Conservation (phyloP, 2,797 vertebrate species). For the Petrocephalus sullivani region DNA sequence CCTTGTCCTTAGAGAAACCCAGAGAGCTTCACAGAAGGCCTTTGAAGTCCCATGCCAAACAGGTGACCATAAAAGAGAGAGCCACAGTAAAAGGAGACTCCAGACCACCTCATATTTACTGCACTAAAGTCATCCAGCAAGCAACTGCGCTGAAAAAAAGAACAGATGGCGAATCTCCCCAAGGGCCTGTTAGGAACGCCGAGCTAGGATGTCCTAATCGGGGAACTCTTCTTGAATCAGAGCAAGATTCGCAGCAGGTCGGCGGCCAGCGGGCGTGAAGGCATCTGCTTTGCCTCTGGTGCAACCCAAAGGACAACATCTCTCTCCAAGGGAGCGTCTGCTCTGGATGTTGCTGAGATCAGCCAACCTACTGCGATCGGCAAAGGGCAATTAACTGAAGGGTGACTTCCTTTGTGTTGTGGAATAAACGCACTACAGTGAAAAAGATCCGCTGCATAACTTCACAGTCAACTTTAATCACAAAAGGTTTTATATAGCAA, state of each 20-base stretch:
- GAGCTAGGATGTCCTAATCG: neutral
- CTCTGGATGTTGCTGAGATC: neutral
- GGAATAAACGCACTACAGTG: neutral
- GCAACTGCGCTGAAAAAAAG: neutral
- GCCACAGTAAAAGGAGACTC: neutral
- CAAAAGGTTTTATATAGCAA: neutral
- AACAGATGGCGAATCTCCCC: neutral
- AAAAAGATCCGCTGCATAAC: neutral
- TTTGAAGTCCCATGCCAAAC: neutral
- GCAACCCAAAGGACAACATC: neutral
- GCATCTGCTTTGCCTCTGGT: neutral
- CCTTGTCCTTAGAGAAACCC: neutral
- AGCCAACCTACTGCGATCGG: neutral
- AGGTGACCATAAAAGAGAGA: neutral
- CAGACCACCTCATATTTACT: conserved; percentile 4
- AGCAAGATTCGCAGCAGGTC: neutral
- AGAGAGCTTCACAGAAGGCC: neutral
- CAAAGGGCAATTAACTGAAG: neutral
- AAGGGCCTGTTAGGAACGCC: neutral
- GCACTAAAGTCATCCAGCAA: neutral
- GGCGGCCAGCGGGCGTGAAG: neutral
- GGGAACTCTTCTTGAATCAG: neutral
- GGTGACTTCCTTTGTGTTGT: neutral
- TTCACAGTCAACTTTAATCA: neutral
- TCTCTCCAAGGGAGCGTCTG: neutral